phyloP scores from a whole-genome alignment of 2,797 vertebrate genomes.

The Numenius phaeopus region DNA sequence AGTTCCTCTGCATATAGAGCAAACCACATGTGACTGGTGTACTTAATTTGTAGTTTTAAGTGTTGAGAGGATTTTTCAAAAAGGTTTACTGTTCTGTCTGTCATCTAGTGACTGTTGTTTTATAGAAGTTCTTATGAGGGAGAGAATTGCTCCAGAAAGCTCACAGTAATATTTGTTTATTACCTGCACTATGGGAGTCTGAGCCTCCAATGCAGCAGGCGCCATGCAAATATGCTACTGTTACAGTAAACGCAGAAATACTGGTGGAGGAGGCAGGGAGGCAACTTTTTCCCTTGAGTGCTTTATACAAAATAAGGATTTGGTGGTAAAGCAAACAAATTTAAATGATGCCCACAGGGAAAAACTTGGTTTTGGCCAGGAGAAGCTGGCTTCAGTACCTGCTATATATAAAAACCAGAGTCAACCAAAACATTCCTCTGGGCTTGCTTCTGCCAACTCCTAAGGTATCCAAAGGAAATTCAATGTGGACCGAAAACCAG shows the following conservation, averaged over 20 bases:
- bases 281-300: conserved; percentile 7
- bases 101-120: conserved; percentile 29
- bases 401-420: conserved; percentile 21
- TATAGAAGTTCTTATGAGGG: conserved; percentile 11
- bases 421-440: conserved; percentile 47
- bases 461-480: conserved; percentile 23
- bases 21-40: not conserved
- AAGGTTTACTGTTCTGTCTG: not conserved
- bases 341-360: conserved; percentile 38
- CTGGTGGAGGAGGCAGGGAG: not conserved
- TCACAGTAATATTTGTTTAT: conserved; percentile 40
- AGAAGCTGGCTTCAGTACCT: conserved; percentile 23
- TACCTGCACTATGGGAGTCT: conserved; percentile 5
- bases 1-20: not conserved
- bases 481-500: not conserved
- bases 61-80: not conserved
- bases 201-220: conserved; percentile 10
- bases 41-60: not conserved
- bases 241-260: not conserved
- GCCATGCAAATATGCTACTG: conserved; percentile 25
- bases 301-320: conserved; percentile 41
- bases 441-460: not conserved
- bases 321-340: conserved; percentile 67
- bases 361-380: conserved; percentile 54
- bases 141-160: conserved; percentile 16